Evolutionary conservation across 2,113 vertebrate genomes (phyloP).

Genomic region (Alces alces): DNA sequence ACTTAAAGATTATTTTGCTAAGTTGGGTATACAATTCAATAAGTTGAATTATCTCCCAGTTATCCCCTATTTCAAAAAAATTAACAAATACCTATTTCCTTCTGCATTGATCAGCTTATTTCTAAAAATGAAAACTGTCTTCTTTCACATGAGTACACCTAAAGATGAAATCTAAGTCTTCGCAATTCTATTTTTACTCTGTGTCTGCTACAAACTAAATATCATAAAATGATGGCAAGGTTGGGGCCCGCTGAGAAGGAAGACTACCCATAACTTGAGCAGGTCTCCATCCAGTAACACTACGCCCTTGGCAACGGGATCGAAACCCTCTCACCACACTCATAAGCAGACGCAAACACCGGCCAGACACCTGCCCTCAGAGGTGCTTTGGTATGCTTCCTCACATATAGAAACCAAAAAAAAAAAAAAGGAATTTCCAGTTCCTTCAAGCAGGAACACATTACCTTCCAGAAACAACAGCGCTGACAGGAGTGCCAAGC

Average conservation of each 20-base stretch:
- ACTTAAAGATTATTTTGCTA: not conserved
- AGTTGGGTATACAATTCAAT: not conserved
- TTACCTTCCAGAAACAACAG: not conserved
- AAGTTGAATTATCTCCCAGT: not conserved
- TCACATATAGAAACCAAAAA: not conserved
- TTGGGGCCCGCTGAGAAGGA: not conserved
- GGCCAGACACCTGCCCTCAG: not conserved
- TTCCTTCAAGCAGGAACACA: not conserved
- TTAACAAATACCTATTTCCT: not conserved
- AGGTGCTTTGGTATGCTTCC: not conserved
- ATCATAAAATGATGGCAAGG: not conserved
- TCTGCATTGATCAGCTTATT: not conserved
- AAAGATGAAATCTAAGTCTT: not conserved
- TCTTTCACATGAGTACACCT: not conserved
- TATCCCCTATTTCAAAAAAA: not conserved
- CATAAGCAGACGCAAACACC: not conserved
- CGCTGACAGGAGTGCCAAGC: not conserved
- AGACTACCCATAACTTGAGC: not conserved
- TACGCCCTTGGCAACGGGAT: not conserved
- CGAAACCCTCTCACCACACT: not conserved
- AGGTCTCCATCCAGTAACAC: not conserved
- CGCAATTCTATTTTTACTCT: not conserved
- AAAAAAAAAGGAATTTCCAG: not conserved
- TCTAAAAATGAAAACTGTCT: not conserved
- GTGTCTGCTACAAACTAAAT: slow-evolving; percentile 24